A percentile compares a stretch with the other conserved stretches of the same genome.
These are phyloP conservation scores for Hylia prasina DNA, from an alignment of 2,113 vertebrate genomes.

Conservation along the genomic window DNA sequence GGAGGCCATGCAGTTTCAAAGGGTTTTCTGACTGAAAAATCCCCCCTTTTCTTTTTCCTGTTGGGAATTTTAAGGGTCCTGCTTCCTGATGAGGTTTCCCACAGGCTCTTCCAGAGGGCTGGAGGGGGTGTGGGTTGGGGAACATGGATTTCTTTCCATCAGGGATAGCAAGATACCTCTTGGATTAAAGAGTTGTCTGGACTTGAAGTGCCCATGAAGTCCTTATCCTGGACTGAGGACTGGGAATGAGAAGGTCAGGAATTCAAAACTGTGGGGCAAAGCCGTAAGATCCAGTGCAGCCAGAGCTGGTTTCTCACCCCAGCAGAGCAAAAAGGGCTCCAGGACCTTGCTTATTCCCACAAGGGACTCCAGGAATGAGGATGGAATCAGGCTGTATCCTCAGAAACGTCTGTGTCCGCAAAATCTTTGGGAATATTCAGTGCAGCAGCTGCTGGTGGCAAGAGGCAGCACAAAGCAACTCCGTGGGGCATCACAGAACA, in stretches of 20 bases:
- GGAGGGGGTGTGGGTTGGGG: neutral
- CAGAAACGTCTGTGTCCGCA: rapidly evolving
- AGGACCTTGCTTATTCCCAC: neutral
- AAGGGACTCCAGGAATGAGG: neutral
- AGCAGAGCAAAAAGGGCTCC: neutral
- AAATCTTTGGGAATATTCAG: neutral
- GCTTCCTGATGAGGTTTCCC: neutral
- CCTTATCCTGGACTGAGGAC: neutral
- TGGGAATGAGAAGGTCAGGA: neutral
- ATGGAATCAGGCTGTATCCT: neutral
- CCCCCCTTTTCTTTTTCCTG: rapidly evolving
- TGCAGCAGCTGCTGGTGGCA: neutral
- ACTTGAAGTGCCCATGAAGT: neutral
- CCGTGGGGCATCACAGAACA: neutral
- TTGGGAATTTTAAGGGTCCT: neutral
- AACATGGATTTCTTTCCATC: neutral
- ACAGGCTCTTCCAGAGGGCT: neutral
- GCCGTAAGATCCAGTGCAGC: rapidly evolving
- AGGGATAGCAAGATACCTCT: neutral
- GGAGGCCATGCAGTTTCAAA: neutral
- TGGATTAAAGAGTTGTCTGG: neutral
- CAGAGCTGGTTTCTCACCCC: neutral
- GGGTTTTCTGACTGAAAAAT: neutral
- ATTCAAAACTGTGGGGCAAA: neutral
- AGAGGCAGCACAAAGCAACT: neutral